These are phyloP conservation scores for Crotalus viridis DNA, from an alignment of 2,113 vertebrate species.

Conservation along the genomic window DNA sequence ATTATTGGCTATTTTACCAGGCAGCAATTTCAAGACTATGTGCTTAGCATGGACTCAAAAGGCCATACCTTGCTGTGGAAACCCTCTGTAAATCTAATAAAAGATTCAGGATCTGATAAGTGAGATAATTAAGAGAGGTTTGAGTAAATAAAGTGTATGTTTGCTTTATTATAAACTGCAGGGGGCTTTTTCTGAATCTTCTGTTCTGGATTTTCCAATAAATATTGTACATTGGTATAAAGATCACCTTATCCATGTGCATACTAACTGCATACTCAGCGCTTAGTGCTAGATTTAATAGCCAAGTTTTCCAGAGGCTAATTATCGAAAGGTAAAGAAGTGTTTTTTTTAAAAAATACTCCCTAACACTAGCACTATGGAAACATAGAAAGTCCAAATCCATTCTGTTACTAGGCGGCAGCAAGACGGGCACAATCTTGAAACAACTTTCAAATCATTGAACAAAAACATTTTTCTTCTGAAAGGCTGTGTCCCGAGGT, in stretches of 20 bases:
- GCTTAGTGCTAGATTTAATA: fast-evolving
- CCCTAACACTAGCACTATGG: not conserved
- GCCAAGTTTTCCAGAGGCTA: not conserved
- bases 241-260: not conserved
- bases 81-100: not conserved
- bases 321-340: fast-evolving
- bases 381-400: not conserved
- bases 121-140: not conserved
- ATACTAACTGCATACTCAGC: not conserved
- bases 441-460: fast-evolving
- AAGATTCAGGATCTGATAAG: not conserved
- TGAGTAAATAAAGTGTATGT: not conserved
- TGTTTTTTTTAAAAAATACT: not conserved
- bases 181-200: not conserved
- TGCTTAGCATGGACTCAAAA: not conserved
- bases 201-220: not conserved
- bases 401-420: not conserved
- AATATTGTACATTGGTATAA: not conserved
- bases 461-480: slow-evolving; percentile 27
- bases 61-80: not conserved
- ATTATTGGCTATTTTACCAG: not conserved
- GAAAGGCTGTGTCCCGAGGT: not conserved
- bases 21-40: not conserved
- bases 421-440: not conserved
- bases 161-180: not conserved